Evolutionary conservation across 2,113 vertebrate species (phyloP).

Genomic region (Phyllostomus hastatus): DNA sequence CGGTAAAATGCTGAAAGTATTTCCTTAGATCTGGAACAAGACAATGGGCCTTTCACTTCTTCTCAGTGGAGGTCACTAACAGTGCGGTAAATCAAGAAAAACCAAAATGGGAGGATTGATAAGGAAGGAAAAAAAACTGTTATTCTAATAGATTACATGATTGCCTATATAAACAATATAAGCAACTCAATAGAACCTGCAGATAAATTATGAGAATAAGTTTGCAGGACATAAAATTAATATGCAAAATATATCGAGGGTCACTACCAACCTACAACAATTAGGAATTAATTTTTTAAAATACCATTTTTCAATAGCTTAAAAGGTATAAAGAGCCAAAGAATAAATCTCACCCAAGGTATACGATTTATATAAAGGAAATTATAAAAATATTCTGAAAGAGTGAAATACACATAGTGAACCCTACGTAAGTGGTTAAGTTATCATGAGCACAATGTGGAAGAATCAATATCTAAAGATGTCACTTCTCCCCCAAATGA

Average conservation of each 20-base stretch:
- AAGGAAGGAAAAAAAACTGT: not conserved
- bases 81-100: not conserved
- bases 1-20: not conserved
- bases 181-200: not conserved
- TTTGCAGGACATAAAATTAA: not conserved
- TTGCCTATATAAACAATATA: not conserved
- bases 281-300: constrained; percentile 25
- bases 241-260: not conserved
- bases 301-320: not conserved
- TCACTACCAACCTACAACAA: not conserved
- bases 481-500: not conserved
- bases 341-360: not conserved
- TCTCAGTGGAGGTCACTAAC: not conserved
- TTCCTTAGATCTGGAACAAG: not conserved
- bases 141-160: not conserved
- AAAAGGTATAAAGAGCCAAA: not conserved
- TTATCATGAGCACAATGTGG: not conserved
- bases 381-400: not conserved
- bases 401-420: not conserved
- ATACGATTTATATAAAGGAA: not conserved
- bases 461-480: not conserved
- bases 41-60: not conserved
- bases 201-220: not conserved
- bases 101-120: not conserved
- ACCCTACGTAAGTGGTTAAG: not conserved